Conservation (phyloP, 2,797 vertebrate species). For the Tamandua tetradactyla region DNA sequence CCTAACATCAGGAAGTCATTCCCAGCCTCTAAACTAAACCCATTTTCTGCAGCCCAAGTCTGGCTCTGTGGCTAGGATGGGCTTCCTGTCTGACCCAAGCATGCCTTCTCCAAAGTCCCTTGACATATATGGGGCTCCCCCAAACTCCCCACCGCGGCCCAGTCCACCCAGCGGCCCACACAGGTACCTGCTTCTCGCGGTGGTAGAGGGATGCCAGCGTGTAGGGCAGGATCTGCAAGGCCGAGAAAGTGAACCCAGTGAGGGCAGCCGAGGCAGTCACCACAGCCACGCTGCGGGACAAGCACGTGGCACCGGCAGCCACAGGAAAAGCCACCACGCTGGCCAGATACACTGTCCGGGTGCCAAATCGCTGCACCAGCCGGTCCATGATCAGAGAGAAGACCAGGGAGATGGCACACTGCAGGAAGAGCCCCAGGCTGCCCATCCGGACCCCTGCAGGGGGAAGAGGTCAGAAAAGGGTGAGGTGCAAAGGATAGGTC, state of each 20-base stretch:
- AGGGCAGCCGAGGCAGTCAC: constrained; percentile 89
- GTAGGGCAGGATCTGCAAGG: constrained; percentile 91
- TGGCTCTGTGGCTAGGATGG: not conserved
- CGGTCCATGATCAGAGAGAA: constrained; percentile 90
- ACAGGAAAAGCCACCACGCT: constrained; percentile 87
- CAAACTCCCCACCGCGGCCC: not conserved
- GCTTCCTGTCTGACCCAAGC: constrained; percentile 23
- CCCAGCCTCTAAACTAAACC: constrained; percentile 32
- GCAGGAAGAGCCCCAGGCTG: constrained; percentile 92
- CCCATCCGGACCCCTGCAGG: constrained; percentile 90
- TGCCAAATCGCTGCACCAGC: constrained; percentile 88
- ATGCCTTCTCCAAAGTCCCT: not conserved
- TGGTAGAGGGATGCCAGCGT: constrained; percentile 91
- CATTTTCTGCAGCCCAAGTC: constrained; percentile 42
- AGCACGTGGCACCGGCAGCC: constrained; percentile 87
- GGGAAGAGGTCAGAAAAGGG: not conserved
- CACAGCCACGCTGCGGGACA: constrained; percentile 86
- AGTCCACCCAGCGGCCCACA: accelerated
- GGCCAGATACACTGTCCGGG: constrained; percentile 87
- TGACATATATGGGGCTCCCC: not conserved
- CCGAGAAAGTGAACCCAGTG: constrained; percentile 90
- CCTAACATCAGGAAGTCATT: constrained; percentile 60
- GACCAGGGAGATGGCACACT: constrained; percentile 89
- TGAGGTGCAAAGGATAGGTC: too few species aligned
- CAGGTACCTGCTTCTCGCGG: constrained; percentile 88